Conservation (phyloP, 2,888 invertebrate species). For the Sympetrum striolatum region DNA sequence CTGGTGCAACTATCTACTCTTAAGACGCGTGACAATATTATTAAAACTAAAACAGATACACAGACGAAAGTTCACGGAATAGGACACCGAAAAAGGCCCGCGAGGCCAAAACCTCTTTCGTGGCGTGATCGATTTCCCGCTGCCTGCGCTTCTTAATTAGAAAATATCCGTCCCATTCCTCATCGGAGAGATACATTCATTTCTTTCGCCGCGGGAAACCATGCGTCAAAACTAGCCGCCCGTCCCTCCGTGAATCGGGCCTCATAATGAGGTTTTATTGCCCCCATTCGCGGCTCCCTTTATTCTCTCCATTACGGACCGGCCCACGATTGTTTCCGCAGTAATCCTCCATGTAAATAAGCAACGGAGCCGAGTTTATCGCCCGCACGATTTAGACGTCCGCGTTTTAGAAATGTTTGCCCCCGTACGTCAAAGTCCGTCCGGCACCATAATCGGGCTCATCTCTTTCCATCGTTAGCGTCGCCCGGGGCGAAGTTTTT, state of each 20-base stretch:
- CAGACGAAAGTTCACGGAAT: no score
- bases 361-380: neutral
- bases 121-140: no score
- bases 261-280: neutral
- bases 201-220: neutral
- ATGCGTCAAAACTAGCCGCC: neutral
- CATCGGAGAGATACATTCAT: neutral
- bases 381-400: neutral
- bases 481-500: neutral
- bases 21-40: no score
- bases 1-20: no score
- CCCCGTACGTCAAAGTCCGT: neutral
- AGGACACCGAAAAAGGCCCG: no score
- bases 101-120: no score
- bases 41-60: no score
- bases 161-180: neutral
- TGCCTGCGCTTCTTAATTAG: no score
- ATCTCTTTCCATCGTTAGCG: neutral
- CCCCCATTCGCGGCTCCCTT: neutral
- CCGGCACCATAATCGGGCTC: neutral
- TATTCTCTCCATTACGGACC: neutral
- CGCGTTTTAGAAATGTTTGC: neutral
- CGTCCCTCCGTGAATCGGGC: neutral
- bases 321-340: neutral
- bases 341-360: neutral